phyloP scores from a whole-genome alignment of 1,140 invertebrate species.

The Mycetomoellerius zeteki region DNA sequence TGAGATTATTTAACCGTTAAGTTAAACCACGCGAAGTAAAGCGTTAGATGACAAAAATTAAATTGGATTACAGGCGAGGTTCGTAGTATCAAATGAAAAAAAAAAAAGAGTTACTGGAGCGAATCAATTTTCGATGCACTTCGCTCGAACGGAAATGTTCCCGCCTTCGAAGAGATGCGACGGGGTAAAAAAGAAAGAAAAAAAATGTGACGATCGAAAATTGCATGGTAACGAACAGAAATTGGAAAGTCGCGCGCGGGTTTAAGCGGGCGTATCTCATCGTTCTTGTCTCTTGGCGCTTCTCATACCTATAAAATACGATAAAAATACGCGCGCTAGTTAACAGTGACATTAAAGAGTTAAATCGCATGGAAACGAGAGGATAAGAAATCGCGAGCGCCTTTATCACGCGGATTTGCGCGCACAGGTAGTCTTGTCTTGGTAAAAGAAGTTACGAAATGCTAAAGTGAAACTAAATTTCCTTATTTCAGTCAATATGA shows the following conservation, averaged over 20 bases:
- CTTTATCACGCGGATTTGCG: constrained; percentile 31
- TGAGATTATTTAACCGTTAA: constrained; percentile 18
- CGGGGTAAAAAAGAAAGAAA: background rate
- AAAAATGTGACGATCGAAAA: constrained; percentile 49
- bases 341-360: constrained; percentile 55
- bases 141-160: constrained; percentile 37
- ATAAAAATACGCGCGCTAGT: constrained; percentile 56
- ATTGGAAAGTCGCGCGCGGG: constrained; percentile 59
- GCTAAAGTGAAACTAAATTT: constrained; percentile 17
- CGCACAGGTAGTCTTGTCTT: constrained; percentile 30
- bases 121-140: constrained; percentile 57
- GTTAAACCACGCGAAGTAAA: constrained; percentile 41
- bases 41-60: constrained; percentile 44
- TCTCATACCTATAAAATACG: constrained; percentile 9
- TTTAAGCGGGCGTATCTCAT: constrained; percentile 52
- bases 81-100: constrained; percentile 31
- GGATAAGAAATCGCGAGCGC: constrained; percentile 47
- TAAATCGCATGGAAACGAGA: constrained; percentile 60
- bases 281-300: constrained; percentile 23
- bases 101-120: constrained; percentile 23
- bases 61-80: constrained; percentile 28
- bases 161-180: constrained; percentile 35
- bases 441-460: constrained; percentile 27
- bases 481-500: background rate
- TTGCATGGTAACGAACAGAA: constrained; percentile 58